Percentiles rank a stretch among this genome's conserved stretches.
Conservation (phyloP, 2,797 vertebrate species). For the Hemibagrus guttatus region DNA sequence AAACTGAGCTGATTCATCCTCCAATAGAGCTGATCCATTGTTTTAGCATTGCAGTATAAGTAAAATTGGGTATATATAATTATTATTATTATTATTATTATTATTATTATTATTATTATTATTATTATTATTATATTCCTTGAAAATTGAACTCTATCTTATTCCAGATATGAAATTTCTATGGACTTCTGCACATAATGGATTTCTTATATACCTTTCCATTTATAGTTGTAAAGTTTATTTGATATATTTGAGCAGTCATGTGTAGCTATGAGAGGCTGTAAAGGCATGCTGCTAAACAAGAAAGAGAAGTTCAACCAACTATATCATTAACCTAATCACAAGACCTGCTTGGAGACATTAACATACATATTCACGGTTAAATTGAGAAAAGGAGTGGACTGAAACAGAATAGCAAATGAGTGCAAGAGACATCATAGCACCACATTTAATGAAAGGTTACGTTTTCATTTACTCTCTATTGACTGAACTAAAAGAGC, state of each 20-base stretch:
- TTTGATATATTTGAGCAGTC: conserved; percentile 30
- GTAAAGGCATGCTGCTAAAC: conserved; percentile 14
- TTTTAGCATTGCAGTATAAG: neutral
- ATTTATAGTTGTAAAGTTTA: conserved; percentile 38
- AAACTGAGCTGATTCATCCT: conserved; percentile 9
- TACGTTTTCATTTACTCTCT: conserved; percentile 84
- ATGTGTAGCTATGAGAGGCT: conserved; percentile 19
- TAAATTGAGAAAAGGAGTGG: conserved; percentile 64
- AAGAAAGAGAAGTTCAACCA: conserved; percentile 32
- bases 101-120: neutral
- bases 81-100: conserved; percentile 11
- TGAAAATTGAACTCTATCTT: neutral
- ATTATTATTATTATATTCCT: neutral
- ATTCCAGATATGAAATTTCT: neutral
- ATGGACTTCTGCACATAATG: conserved; percentile 15
- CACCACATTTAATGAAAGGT: conserved; percentile 84
- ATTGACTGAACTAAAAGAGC: conserved; percentile 82
- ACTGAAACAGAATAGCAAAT: conserved; percentile 72
- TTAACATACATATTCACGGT: conserved; percentile 64
- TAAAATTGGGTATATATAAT: neutral
- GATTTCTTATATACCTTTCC: conserved; percentile 1
- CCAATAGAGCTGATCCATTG: neutral
- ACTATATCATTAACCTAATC: conserved; percentile 36
- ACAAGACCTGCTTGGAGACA: conserved; percentile 56
- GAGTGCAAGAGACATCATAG: conserved; percentile 76